Base-by-base conservation (phyloP, 2,888 invertebrate species). In the Spicauda simplicius region DNA sequence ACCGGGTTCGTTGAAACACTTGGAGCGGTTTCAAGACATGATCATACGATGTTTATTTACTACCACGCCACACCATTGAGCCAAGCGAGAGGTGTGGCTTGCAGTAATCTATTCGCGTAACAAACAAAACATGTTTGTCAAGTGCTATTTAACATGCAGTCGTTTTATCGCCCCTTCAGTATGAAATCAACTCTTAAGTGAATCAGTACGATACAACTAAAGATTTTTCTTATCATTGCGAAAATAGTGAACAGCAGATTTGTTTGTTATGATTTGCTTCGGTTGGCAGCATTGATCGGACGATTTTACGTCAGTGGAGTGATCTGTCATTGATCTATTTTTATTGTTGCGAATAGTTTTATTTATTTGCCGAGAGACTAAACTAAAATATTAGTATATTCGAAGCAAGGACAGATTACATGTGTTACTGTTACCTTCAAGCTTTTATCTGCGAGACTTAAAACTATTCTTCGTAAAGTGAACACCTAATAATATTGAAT, bases 31-130 rank as follows among this genome's bases (percentile, higher is more conserved):
- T 70, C 84, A 86, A 86, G 79, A 78, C 65, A 60, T 62, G 77
- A 86, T 88, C 88, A 76, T 87, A 87, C 85, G 88, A 87, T 87
- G 75, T 86, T 85, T 89, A 80, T 86, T 88, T 87, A 85, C 84
- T 75, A 74, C 76, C 69, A 58, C 70, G 71, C 72, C 73, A 76
- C 78, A 72, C 76, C 78, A 82, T 77, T 80, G 82, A 76, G 66
- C 74, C 72, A 78, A 74, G 72, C 71, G 70, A 78, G 83, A 86
- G 89, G 88, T 84, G 84, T 86, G 84, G 79, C 80, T 58, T 69
- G 58, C 70, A 56, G 70, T 62, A 41, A 61, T 59, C 55, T 70
- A 69, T 71, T 72, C 67, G 71, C 71, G 66, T 55, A 72, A 41
- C 50, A 68, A 63, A 58, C 71, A 80, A 87, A 60, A 88, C 87